These are phyloP conservation scores for Gortyna flavago DNA, from an alignment of 2,888 invertebrate genomes.

Conservation along the genomic window DNA sequence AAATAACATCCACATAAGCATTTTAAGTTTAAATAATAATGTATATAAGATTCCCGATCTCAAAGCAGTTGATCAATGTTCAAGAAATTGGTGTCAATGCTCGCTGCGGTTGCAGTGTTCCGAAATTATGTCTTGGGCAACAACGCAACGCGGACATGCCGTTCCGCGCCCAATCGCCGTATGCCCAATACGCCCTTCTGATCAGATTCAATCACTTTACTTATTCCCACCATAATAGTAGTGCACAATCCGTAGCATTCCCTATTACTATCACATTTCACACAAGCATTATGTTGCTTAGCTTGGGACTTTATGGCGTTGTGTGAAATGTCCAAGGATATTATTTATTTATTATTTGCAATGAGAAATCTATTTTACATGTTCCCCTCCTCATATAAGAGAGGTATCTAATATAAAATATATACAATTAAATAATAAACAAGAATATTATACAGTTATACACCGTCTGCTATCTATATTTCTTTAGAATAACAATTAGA, in stretches of 20 bases:
- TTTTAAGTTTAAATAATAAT: slow-evolving; percentile 61
- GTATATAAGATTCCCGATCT: slow-evolving; percentile 73
- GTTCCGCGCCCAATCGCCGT: slow-evolving; percentile 71
- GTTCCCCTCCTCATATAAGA: too few species aligned
- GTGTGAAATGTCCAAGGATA: too few species aligned
- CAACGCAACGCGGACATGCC: slow-evolving; percentile 73
- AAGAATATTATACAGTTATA: slow-evolving; percentile 4
- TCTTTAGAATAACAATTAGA: slow-evolving; percentile 13
- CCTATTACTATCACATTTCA: slow-evolving; percentile 20
- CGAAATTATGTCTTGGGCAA: slow-evolving; percentile 88
- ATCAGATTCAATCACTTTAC: slow-evolving; percentile 81
- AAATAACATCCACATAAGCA: slow-evolving; percentile 56
- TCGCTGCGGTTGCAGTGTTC: slow-evolving; percentile 89
- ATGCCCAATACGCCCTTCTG: slow-evolving; percentile 79
- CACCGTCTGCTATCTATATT: slow-evolving; percentile 3
- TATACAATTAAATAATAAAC: background rate
- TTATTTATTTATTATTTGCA: too few species aligned
- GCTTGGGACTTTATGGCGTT: too few species aligned
- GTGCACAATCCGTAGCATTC: slow-evolving; percentile 23
- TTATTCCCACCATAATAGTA: slow-evolving; percentile 64
- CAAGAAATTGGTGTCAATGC: slow-evolving; percentile 88
- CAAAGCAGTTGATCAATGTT: slow-evolving; percentile 80
- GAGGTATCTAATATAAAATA: too few species aligned
- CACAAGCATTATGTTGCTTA: too few species aligned
- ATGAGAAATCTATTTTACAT: too few species aligned